phyloP scores from a whole-genome alignment of 2,888 invertebrate species.

The Drosophila gaucha region DNA sequence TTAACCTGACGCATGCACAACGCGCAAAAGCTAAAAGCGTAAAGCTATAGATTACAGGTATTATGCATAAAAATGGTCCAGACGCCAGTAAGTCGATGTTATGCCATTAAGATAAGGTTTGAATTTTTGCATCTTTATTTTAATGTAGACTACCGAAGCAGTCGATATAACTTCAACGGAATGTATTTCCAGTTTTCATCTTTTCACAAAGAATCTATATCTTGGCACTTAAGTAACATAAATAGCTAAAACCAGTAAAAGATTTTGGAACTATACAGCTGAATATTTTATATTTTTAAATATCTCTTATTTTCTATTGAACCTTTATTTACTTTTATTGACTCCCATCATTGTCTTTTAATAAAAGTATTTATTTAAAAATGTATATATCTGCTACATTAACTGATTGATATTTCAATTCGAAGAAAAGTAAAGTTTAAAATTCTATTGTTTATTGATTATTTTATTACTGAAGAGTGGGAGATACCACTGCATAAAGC shows the following conservation, averaged over 20 bases:
- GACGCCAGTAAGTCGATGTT: constrained; percentile 13
- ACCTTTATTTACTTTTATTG: too few species aligned
- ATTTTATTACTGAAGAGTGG: neutral
- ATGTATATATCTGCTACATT: neutral
- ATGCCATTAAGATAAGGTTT: neutral
- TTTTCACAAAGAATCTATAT: neutral
- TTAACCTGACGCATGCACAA: constrained; percentile 4
- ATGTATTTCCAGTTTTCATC: neutral
- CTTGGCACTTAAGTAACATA: too few species aligned
- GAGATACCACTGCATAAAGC: neutral
- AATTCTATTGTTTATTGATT: constrained; percentile 7
- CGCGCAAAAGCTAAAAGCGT: constrained; percentile 3
- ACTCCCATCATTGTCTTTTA: too few species aligned
- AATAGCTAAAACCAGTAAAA: too few species aligned
- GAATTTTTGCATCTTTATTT: neutral
- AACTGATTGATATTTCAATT: neutral
- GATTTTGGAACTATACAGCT: too few species aligned
- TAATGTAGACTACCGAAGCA: neutral
- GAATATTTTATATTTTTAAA: too few species aligned
- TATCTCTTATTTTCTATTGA: too few species aligned
- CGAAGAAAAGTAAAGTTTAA: neutral
- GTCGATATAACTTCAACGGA: neutral
- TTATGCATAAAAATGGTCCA: constrained; percentile 5
- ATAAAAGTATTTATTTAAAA: too few species aligned
- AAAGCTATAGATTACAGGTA: constrained; percentile 2